Conservation (phyloP, 2,113 vertebrate species). For the Chaenocephalus aceratus region DNA sequence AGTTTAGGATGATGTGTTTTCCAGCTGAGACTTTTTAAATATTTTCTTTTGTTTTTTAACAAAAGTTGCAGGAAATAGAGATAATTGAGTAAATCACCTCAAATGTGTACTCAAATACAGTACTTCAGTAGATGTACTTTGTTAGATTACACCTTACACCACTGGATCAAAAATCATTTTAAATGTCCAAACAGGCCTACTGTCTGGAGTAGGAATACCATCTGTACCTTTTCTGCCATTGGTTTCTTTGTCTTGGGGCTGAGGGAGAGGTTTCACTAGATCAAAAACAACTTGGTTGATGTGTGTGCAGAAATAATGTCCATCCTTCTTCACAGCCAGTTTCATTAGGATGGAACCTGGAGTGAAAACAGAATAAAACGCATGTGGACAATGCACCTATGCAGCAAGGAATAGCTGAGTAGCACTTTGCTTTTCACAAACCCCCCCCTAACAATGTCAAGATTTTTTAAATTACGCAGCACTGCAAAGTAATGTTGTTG, state of each 20-base stretch:
- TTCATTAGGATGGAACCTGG: slow-evolving; percentile 88
- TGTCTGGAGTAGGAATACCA: neutral
- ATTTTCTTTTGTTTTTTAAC: no score
- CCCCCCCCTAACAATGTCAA: neutral
- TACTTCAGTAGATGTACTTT: no score
- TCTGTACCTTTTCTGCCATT: slow-evolving; percentile 37
- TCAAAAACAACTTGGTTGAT: slow-evolving; percentile 60
- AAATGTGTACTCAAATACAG: no score
- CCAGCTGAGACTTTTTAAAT: no score
- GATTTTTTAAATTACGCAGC: neutral
- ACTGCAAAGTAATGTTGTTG: neutral
- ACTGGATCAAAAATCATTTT: neutral
- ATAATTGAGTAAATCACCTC: no score
- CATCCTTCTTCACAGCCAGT: slow-evolving; percentile 89
- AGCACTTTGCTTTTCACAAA: neutral
- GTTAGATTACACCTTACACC: no score
- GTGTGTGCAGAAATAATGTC: slow-evolving; percentile 91
- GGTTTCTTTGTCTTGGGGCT: slow-evolving; percentile 17
- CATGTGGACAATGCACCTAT: neutral
- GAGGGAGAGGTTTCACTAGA: slow-evolving; percentile 34
- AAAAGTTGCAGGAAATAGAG: no score
- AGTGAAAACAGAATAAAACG: slow-evolving; percentile 1
- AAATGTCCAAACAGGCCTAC: neutral
- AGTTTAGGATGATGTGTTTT: no score
- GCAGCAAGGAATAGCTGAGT: neutral